phyloP scores from a whole-genome alignment of 30 jellyfish, hydroid and myxozoan species.

The Nemopilema nomurai region DNA sequence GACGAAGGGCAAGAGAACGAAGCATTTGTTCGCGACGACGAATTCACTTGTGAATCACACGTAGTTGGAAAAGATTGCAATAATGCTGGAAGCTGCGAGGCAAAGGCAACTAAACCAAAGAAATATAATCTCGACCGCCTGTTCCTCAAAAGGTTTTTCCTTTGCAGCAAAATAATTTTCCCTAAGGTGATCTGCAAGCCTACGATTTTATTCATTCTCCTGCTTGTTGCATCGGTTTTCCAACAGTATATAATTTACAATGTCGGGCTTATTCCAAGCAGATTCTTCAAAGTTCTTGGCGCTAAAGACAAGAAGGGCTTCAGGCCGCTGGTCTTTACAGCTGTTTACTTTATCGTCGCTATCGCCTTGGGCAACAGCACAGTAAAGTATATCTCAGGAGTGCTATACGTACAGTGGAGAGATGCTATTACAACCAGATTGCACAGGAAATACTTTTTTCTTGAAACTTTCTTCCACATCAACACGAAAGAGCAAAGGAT shows the following conservation, averaged over 20 bases:
- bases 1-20: conserved; percentile 16
- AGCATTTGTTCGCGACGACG: conserved; percentile 35
- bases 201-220: conserved; percentile 49
- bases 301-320: conserved; percentile 56
- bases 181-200: conserved; percentile 57
- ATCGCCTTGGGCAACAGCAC: conserved; percentile 76
- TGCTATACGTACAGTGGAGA: conserved; percentile 83
- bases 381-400: conserved; percentile 77
- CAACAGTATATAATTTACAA: conserved; percentile 83
- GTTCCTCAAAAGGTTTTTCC: conserved; percentile 31
- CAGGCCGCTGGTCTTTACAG: conserved; percentile 59
- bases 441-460: conserved; percentile 68
- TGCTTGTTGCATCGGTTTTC: conserved; percentile 66
- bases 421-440: conserved; percentile 45
- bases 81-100: not conserved
- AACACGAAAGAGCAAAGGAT: conserved; percentile 39
- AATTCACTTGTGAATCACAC: not conserved
- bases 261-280: conserved; percentile 92
- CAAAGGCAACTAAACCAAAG: not conserved
- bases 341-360: conserved; percentile 59
- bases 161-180: conserved; percentile 41
- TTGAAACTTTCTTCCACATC: conserved; percentile 54
- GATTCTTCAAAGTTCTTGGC: conserved; percentile 81
- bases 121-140: conserved; percentile 51
- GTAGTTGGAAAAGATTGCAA: not conserved